Conservation (phyloP, 1,140 invertebrate species). For the Drosophila teissieri region DNA sequence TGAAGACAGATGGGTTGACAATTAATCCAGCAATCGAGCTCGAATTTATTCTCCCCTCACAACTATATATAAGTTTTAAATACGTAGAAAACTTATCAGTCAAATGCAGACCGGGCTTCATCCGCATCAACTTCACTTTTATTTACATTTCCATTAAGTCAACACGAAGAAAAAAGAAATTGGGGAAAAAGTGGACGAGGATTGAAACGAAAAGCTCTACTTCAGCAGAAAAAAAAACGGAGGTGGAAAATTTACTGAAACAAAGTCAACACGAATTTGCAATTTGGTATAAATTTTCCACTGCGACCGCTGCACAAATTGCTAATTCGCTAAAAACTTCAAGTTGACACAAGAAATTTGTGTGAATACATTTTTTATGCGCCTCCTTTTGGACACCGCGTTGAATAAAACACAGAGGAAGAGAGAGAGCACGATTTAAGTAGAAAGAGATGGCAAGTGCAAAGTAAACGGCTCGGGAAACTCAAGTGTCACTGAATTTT, state of each 20-base stretch:
- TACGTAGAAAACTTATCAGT: constrained; percentile 40
- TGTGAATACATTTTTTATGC: constrained; percentile 68
- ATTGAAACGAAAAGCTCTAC: constrained; percentile 28
- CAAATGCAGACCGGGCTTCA: constrained; percentile 12
- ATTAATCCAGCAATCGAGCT: constrained; percentile 56
- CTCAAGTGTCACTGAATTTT: constrained; percentile 22
- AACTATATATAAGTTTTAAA: constrained; percentile 11
- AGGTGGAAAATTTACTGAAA: constrained; percentile 45
- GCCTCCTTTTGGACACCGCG: constrained; percentile 12
- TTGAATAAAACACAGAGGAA: background rate
- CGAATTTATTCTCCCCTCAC: constrained; percentile 15
- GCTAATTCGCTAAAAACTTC: constrained; percentile 57
- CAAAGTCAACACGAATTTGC: constrained; percentile 72
- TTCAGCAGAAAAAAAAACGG: constrained; percentile 27
- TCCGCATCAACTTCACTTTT: constrained; percentile 49
- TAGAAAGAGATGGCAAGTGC: constrained; percentile 16
- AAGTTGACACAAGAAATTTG: constrained; percentile 72
- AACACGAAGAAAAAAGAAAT: constrained; percentile 37
- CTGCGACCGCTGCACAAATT: constrained; percentile 59
- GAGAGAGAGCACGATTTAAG: constrained; percentile 1
- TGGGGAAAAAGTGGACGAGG: constrained; percentile 14
- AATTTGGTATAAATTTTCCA: constrained; percentile 70
- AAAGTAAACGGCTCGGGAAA: constrained; percentile 15
- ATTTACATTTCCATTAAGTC: constrained; percentile 63
- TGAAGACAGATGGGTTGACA: constrained; percentile 62